Evolutionary conservation across 2,888 invertebrate genomes (phyloP).

Genomic region (Eupsilia transversa): DNA sequence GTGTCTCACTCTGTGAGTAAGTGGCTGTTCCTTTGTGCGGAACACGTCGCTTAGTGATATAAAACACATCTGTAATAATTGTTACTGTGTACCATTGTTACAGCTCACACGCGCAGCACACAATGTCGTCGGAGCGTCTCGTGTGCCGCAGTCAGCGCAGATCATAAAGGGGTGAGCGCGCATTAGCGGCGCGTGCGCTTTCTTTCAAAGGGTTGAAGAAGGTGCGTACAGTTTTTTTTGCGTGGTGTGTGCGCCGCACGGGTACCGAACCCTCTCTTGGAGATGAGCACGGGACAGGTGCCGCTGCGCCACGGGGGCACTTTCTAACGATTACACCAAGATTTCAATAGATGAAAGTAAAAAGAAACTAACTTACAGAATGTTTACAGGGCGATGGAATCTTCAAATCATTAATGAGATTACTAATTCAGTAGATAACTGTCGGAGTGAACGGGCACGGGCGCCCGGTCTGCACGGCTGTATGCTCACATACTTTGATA

Average conservation of each 20-base stretch:
- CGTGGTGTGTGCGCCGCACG: conserved; percentile 36
- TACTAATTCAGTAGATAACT: not conserved
- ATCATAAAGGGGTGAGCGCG: conserved; percentile 51
- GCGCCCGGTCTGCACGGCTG: no score
- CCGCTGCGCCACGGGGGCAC: conserved; percentile 10
- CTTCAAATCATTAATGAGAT: not conserved
- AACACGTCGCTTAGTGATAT: conserved; percentile 2
- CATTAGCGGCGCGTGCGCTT: conserved; percentile 60
- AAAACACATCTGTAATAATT: conserved; percentile 2
- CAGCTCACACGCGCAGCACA: conserved; percentile 7
- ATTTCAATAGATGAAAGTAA: conserved; percentile 36
- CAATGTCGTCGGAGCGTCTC: conserved; percentile 35
- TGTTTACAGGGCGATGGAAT: not conserved
- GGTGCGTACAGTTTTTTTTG: conserved; percentile 52
- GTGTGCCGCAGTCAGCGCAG: conserved; percentile 19
- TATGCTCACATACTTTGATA: not conserved
- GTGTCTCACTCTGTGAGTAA: not conserved
- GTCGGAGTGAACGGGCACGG: not conserved
- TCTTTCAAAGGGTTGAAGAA: conserved; percentile 53
- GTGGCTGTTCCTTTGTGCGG: conserved; percentile 16
- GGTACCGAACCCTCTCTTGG: not conserved
- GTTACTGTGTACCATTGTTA: conserved; percentile 27
- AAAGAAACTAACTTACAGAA: not conserved
- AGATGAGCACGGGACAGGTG: conserved; percentile 37
- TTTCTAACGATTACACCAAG: conserved; percentile 17